Conservation (phyloP, 2,797 vertebrate genomes). For the Craterocephalus amniculus region DNA sequence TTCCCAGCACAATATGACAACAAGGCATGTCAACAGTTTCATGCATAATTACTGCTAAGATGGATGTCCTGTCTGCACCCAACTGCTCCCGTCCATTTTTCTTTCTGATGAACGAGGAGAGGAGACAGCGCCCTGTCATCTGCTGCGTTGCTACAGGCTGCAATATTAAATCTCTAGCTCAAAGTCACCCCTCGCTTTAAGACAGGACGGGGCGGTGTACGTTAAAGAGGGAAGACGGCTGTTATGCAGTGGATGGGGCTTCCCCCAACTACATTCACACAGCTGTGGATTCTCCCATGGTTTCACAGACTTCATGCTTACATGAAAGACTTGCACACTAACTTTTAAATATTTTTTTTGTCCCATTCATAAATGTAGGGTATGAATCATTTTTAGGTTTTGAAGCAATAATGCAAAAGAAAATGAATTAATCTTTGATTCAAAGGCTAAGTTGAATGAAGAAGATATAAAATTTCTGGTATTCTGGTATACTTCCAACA, state of each 20-base stretch:
- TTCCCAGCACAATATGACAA: slow-evolving; percentile 48
- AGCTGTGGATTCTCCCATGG: slow-evolving; percentile 1
- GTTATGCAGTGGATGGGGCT: slow-evolving; percentile 1
- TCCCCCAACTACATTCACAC: neutral
- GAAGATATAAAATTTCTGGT: neutral
- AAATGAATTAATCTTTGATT: neutral
- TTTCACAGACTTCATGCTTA: neutral
- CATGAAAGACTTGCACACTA: neutral
- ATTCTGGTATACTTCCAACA: no score
- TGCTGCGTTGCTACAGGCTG: slow-evolving; percentile 39
- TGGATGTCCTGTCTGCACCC: slow-evolving; percentile 70
- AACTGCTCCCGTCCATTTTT: slow-evolving; percentile 73
- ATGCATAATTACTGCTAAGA: slow-evolving; percentile 78
- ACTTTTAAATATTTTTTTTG: neutral
- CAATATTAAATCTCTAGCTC: slow-evolving; percentile 73
- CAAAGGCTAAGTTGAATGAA: neutral
- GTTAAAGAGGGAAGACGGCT: neutral
- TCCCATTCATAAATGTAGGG: neutral
- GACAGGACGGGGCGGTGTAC: slow-evolving; percentile 11
- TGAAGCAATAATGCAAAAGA: neutral
- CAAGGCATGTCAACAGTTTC: slow-evolving; percentile 60
- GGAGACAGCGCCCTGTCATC: slow-evolving; percentile 74
- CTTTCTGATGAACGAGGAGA: slow-evolving; percentile 72
- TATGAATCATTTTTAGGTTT: neutral
- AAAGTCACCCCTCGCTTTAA: slow-evolving; percentile 60